Percentiles rank a stretch among this genome's conserved stretches.
phyloP scores from a whole-genome alignment of 2,888 invertebrate species.

The Enoplolaimus lenunculus region DNA sequence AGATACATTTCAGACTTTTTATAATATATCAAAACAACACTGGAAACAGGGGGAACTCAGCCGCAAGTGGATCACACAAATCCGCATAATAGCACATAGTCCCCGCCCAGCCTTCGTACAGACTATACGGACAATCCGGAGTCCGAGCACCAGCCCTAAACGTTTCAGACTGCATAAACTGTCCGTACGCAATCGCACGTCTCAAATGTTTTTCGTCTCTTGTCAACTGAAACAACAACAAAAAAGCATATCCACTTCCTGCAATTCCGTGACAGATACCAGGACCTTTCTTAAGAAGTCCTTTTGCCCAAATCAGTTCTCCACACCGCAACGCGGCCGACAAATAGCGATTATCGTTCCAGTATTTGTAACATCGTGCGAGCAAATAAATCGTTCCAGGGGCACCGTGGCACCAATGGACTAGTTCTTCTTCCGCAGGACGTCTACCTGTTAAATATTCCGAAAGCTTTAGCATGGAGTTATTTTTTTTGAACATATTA shows the following conservation, averaged over 20 bases:
- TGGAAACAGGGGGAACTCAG: conserved; percentile 69
- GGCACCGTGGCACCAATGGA: conserved; percentile 83
- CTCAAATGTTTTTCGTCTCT: conserved; percentile 52
- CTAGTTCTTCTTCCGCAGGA: conserved; percentile 50
- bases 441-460: not conserved
- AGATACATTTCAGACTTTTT: too few species aligned
- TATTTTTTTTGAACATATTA: too few species aligned
- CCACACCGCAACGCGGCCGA: conserved; percentile 55
- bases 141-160: conserved; percentile 55
- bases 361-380: conserved; percentile 26
- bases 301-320: conserved; percentile 66
- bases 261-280: conserved; percentile 73
- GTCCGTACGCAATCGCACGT: conserved; percentile 58
- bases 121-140: conserved; percentile 66
- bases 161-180: conserved; percentile 53
- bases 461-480: too few species aligned
- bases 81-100: conserved; percentile 68
- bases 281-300: conserved; percentile 68
- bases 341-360: conserved; percentile 49
- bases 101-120: conserved; percentile 74
- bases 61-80: conserved; percentile 56
- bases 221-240: conserved; percentile 61
- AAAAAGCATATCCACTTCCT: conserved; percentile 65
- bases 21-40: conserved; percentile 50
- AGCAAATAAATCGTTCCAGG: conserved; percentile 60